These are phyloP conservation scores for Castor canadensis DNA, from an alignment of 2,113 vertebrate genomes.

Conservation along the genomic window DNA sequence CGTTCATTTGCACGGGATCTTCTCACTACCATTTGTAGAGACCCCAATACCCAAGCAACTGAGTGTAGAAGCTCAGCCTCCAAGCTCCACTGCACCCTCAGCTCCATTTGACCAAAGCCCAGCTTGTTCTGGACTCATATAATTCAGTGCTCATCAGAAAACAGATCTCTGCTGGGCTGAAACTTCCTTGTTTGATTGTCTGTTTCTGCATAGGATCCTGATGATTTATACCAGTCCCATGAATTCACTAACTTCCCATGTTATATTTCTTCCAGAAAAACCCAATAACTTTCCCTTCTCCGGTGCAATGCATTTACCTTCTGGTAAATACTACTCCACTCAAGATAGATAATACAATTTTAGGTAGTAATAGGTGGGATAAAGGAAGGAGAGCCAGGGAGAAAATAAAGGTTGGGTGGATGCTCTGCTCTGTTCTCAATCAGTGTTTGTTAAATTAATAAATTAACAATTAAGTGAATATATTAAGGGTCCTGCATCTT, in stretches of 20 bases:
- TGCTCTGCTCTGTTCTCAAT: not conserved
- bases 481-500: not conserved
- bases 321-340: conserved; percentile 13
- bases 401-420: not conserved
- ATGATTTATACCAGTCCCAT: conserved; percentile 6
- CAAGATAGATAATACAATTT: conserved; percentile 28
- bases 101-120: not conserved
- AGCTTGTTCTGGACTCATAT: not conserved
- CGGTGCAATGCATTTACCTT: not conserved
- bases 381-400: not conserved
- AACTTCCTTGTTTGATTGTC: not conserved
- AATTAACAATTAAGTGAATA: not conserved
- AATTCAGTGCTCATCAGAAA: not conserved
- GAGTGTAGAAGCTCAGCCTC: not conserved
- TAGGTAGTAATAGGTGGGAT: not conserved
- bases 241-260: conserved; percentile 22
- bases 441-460: not conserved
- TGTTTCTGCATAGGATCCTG: not conserved
- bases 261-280: conserved; percentile 45
- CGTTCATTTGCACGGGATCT: not conserved
- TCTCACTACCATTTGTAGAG: not conserved
- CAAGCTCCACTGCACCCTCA: accelerated
- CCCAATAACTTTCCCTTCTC: conserved; percentile 4
- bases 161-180: not conserved
- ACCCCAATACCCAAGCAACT: not conserved